These are phyloP conservation scores for Campopleginae sp. DNA, from an alignment of 2,888 invertebrate species.

Conservation along the genomic window DNA sequence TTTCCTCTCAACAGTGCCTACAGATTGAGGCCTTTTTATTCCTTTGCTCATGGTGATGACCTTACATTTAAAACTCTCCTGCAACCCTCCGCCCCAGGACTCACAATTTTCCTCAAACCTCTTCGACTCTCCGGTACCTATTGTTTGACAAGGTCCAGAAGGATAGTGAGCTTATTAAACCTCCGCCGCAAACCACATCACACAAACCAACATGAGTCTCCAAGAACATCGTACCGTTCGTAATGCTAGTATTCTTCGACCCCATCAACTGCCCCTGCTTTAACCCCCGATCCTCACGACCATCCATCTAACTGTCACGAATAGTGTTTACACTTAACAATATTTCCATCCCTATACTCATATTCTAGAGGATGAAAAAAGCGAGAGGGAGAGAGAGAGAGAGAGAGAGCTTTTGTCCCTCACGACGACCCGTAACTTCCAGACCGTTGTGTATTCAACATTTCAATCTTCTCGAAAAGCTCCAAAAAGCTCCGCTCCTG, in stretches of 20 bases:
- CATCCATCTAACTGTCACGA: conserved; percentile 70
- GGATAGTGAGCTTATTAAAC: conserved; percentile 82
- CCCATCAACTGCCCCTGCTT: conserved; percentile 71
- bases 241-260: conserved; percentile 78
- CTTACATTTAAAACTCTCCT: conserved; percentile 40
- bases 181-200: conserved; percentile 83
- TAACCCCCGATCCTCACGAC: conserved; percentile 68
- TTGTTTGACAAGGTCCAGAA: conserved; percentile 82
- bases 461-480: conserved; percentile 53
- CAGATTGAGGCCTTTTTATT: conserved; percentile 11
- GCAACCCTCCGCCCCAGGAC: conserved; percentile 32
- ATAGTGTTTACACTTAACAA: conserved; percentile 71
- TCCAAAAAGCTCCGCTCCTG: conserved; percentile 10
- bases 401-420: conserved; percentile 50
- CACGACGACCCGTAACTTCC: conserved; percentile 22
- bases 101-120: conserved; percentile 75
- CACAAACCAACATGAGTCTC: conserved; percentile 77
- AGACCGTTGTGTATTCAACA: conserved; percentile 5
- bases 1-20: not conserved
- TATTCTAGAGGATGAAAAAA: conserved; percentile 17
- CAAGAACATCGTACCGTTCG: conserved; percentile 68
- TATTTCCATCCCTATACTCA: conserved; percentile 59
- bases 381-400: not conserved
- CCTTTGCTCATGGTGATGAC: conserved; percentile 13
- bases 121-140: conserved; percentile 69